Evolutionary conservation across 2,113 vertebrate species (phyloP), one percentile per base, ranked within the genome.

Genomic region (Cyphomyrus plagiostoma): DNA sequence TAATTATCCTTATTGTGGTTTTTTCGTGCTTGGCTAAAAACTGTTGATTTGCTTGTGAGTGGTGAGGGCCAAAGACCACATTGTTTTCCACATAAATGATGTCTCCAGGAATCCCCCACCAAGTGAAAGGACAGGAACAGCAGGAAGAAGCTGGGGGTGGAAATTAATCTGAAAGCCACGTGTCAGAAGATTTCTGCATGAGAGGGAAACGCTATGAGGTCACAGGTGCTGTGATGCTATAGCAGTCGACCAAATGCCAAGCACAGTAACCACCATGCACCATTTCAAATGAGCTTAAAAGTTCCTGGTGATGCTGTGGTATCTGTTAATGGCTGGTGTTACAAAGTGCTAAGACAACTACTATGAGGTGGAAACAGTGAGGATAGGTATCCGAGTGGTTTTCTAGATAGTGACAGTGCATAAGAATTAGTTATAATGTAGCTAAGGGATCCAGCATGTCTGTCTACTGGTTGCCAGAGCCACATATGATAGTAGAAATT

Each of bases 161-260:
- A 80, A 80, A 80, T 80, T 35, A 80, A 80, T 80, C 74, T 42
- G 35, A 80, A 80, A 80, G 74, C 35, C 74, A 80, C 35, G 74
- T 80, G 74, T 80, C 74, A 80, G 74, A 42, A 80, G 35, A 80
- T 80, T 80, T 80, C 5, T 80, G 35, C 74, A 80, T 42, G 30
- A 42, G 74, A 80, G 35, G 35, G 74, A 80, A 80, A 80, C 35
- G 26, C 15, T 35, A 42, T 80, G 74, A 80, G 74, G 74, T 80
- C 74, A 80, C 74, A 80, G 74, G 74, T 80, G 13, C 74, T 80
- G 74, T 80, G 74, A 80, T 80, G 74, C 74, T 80, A 6, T 80
- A 80, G 74, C 35, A 80, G 35, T 42, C 19, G 17, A 80, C 17
- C 35, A 19, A 35, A 42, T 17, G 35, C 35, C 70, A 77, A 77